A percentile compares a stretch with the other conserved stretches of the same genome.
Conservation (phyloP, 2,888 invertebrate genomes). For the Globia sparganii region DNA sequence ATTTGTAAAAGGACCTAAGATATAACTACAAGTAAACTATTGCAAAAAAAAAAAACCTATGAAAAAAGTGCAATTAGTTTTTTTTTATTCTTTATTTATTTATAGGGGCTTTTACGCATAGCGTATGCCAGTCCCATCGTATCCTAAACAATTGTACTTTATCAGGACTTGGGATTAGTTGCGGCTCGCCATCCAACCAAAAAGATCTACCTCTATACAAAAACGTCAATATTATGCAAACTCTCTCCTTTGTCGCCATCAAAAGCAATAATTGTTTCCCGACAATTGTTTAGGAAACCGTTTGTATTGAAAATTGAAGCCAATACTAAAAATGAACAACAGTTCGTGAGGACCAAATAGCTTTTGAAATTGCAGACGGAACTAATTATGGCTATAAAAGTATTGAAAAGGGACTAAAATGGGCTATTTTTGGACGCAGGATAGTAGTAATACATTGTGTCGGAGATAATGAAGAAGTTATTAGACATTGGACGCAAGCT, state of each 20-base stretch:
- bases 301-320: slow-evolving; percentile 53
- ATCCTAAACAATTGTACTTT: too few species aligned
- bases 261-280: slow-evolving; percentile 60
- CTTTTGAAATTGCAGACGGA: slow-evolving; percentile 73
- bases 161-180: too few species aligned
- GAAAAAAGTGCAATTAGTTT: slow-evolving; percentile 35
- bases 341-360: slow-evolving; percentile 45
- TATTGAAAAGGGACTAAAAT: slow-evolving; percentile 67
- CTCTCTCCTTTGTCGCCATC: slow-evolving; percentile 33
- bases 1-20: not conserved
- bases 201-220: slow-evolving; percentile 19
- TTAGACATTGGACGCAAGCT: slow-evolving; percentile 77
- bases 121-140: too few species aligned
- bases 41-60: not conserved
- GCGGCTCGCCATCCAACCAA: slow-evolving; percentile 33
- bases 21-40: not conserved
- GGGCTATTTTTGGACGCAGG: slow-evolving; percentile 56
- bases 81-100: too few species aligned
- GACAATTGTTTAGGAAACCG: slow-evolving; percentile 47
- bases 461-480: slow-evolving; percentile 72
- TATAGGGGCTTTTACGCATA: too few species aligned
- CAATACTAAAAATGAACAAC: slow-evolving; percentile 62
- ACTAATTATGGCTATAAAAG: slow-evolving; percentile 79
- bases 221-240: slow-evolving; percentile 63
- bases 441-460: slow-evolving; percentile 78